phyloP scores from a whole-genome alignment of 2,113 vertebrate species.

The Callorhinus ursinus region DNA sequence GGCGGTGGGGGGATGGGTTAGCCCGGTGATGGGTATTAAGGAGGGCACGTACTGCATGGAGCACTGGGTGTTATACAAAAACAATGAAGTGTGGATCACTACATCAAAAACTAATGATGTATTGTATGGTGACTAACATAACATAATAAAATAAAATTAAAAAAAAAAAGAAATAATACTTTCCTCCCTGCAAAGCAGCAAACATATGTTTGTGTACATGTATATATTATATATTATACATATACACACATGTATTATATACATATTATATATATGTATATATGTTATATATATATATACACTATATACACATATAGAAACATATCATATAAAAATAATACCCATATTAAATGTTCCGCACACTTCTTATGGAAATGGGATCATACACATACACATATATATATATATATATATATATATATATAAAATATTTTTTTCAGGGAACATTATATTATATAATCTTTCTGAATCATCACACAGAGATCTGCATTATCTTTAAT shows the following conservation, averaged over 20 bases:
- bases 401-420: not conserved
- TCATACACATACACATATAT: not conserved
- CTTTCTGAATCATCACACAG: slow-evolving; percentile 4
- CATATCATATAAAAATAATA: not conserved
- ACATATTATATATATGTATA: not conserved
- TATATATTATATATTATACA: not conserved
- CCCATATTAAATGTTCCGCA: not conserved
- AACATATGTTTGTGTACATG: not conserved
- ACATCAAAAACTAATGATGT: too few species aligned
- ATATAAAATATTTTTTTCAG: not conserved
- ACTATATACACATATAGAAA: not conserved
- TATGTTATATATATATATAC: not conserved
- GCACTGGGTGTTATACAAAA: too few species aligned
- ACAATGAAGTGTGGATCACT: too few species aligned
- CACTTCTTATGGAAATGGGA: not conserved
- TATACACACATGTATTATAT: not conserved
- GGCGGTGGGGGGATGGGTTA: too few species aligned
- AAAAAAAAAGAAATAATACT: not conserved
- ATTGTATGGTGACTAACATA: too few species aligned
- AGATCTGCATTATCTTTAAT: slow-evolving; percentile 33
- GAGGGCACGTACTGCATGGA: too few species aligned
- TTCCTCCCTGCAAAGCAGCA: not conserved
- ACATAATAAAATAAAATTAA: too few species aligned
- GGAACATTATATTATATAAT: not conserved
- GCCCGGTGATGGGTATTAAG: too few species aligned